Evolutionary conservation across 2,113 vertebrate genomes (phyloP).

Genomic region (Glaucidium brasilianum): DNA sequence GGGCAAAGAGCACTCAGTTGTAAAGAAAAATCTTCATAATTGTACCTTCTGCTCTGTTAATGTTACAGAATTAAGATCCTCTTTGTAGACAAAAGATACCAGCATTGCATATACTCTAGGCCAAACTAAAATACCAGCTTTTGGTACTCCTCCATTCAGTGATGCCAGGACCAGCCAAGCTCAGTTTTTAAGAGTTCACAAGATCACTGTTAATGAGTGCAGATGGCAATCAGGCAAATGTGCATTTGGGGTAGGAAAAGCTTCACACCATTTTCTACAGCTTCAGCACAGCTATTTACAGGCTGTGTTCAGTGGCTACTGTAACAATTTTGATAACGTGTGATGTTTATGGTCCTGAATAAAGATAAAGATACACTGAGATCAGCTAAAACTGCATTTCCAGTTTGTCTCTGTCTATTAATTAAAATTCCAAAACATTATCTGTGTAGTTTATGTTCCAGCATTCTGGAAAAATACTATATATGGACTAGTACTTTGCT

Average conservation of each 20-base stretch:
- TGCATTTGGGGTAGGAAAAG: neutral
- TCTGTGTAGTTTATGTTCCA: neutral
- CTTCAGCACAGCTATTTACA: neutral
- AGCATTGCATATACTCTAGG: rapidly evolving
- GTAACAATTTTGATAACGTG: neutral
- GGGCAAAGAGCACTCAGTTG: neutral
- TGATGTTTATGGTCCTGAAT: neutral
- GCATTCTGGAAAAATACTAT: neutral
- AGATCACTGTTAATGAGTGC: neutral
- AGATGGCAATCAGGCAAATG: neutral
- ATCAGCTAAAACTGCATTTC: neutral
- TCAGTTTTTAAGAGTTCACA: neutral
- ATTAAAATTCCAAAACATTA: neutral
- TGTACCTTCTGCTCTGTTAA: neutral
- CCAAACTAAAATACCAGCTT: neutral
- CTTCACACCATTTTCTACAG: neutral
- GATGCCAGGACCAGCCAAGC: neutral
- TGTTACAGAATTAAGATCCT: neutral
- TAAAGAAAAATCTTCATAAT: neutral
- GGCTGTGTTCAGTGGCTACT: neutral
- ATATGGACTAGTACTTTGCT: neutral
- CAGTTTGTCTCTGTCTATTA: neutral
- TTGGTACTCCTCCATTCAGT: neutral
- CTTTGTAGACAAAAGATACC: neutral
- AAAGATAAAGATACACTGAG: neutral